These are phyloP conservation scores for Lophotriccus pileatus DNA, from an alignment of 2,797 vertebrate genomes.

Conservation along the genomic window DNA sequence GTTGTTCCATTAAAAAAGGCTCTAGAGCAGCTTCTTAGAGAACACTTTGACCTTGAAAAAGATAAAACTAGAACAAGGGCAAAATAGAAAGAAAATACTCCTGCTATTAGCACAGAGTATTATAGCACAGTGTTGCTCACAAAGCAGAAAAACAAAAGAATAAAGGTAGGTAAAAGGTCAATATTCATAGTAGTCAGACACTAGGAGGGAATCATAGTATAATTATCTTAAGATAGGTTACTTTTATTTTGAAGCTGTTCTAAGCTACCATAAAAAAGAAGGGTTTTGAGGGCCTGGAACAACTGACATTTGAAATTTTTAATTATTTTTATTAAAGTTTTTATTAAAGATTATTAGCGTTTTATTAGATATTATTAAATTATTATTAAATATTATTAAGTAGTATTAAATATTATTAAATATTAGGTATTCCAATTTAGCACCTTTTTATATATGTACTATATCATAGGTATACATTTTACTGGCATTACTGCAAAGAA, in stretches of 20 bases:
- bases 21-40: slow-evolving; percentile 19
- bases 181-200: background rate
- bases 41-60: slow-evolving; percentile 73
- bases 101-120: background rate
- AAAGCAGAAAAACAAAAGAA: background rate
- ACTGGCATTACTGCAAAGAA: background rate
- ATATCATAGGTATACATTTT: background rate
- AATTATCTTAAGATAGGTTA: background rate
- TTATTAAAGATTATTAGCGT: background rate
- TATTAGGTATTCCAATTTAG: background rate
- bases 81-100: slow-evolving; percentile 24
- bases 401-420: background rate
- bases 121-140: background rate
- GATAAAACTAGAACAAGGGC: slow-evolving; percentile 25
- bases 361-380: too few species aligned
- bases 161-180: background rate
- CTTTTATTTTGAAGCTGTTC: background rate
- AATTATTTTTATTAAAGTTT: too few species aligned
- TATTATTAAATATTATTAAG: background rate
- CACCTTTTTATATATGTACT: background rate
- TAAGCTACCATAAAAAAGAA: background rate
- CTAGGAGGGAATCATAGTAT: background rate
- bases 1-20: background rate
- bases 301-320: background rate
- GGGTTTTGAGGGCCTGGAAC: background rate